phyloP scores from a whole-genome alignment of 53 echinoderm and acorn worm genomes.

The Holothuria scabra region DNA sequence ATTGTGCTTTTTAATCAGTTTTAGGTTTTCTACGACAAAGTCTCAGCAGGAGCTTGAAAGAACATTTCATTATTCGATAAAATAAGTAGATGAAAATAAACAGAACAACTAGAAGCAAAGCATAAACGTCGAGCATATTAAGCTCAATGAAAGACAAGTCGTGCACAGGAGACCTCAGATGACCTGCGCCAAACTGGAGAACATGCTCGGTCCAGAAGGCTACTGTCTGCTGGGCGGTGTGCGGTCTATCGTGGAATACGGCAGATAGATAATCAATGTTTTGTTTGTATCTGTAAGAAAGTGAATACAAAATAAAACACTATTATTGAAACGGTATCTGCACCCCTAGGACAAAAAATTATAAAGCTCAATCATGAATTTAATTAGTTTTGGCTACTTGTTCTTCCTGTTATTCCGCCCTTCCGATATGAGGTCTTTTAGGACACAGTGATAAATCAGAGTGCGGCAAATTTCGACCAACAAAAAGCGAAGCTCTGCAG shows the following conservation, averaged over 20 bases:
- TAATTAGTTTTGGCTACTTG: no score
- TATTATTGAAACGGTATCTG: no score
- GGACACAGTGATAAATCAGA: no score
- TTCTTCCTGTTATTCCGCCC: no score
- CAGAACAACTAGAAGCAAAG: constrained; percentile 11
- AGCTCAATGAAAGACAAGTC: constrained; percentile 65
- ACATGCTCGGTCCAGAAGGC: constrained; percentile 62
- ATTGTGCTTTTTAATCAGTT: no score
- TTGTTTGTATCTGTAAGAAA: neutral
- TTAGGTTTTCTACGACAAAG: no score
- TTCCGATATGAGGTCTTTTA: no score
- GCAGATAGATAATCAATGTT: constrained; percentile 29
- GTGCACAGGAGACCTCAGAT: constrained; percentile 56
- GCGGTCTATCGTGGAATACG: constrained; percentile 52
- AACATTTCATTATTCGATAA: neutral
- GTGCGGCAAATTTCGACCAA: no score
- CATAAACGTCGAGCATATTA: constrained; percentile 59
- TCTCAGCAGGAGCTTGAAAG: no score
- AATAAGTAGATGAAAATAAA: neutral
- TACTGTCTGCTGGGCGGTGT: constrained; percentile 50
- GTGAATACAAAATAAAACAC: neutral
- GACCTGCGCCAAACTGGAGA: constrained; percentile 58
- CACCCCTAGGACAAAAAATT: no score
- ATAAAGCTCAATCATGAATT: no score
- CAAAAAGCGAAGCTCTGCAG: no score